A percentile compares a stretch with the other conserved stretches of the same genome.
Evolutionary conservation across 2,113 vertebrate genomes (phyloP).

Genomic region (Aramus guarauna): DNA sequence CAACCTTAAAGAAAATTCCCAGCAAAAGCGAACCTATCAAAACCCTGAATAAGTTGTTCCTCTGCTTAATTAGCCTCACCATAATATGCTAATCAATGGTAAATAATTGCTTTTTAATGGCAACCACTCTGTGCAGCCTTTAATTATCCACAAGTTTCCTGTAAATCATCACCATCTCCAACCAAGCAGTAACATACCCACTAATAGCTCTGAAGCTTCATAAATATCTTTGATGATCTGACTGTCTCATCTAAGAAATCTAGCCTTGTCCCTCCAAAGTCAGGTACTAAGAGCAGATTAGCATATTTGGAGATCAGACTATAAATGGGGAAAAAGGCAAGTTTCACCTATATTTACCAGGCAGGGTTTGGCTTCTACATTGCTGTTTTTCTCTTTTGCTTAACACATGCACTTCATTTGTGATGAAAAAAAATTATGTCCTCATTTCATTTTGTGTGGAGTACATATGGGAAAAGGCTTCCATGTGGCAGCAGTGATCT

Average conservation of each 20-base stretch:
- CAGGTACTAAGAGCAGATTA: not conserved
- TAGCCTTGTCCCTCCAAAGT: not conserved
- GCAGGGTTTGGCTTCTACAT: not conserved
- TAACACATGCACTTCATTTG: not conserved
- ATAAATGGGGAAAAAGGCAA: not conserved
- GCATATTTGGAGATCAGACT: not conserved
- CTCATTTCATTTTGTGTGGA: not conserved
- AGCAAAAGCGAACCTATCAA: not conserved
- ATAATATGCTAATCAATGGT: slow-evolving; percentile 11
- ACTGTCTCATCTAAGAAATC: not conserved
- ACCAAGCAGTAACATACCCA: not conserved
- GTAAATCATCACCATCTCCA: not conserved
- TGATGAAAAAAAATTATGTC: not conserved
- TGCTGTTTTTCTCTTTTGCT: not conserved
- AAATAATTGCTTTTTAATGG: slow-evolving; percentile 30
- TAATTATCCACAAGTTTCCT: not conserved
- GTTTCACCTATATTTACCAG: not conserved
- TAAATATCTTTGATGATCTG: not conserved
- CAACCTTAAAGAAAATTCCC: not conserved
- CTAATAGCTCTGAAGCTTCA: not conserved
- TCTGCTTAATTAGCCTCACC: not conserved
- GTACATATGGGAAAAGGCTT: slow-evolving; percentile 20
- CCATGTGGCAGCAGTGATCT: slow-evolving; percentile 22
- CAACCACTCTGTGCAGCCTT: not conserved
- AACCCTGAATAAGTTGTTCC: not conserved